Conservation (phyloP, 2,113 vertebrate genomes). For the Cygnus atratus region DNA sequence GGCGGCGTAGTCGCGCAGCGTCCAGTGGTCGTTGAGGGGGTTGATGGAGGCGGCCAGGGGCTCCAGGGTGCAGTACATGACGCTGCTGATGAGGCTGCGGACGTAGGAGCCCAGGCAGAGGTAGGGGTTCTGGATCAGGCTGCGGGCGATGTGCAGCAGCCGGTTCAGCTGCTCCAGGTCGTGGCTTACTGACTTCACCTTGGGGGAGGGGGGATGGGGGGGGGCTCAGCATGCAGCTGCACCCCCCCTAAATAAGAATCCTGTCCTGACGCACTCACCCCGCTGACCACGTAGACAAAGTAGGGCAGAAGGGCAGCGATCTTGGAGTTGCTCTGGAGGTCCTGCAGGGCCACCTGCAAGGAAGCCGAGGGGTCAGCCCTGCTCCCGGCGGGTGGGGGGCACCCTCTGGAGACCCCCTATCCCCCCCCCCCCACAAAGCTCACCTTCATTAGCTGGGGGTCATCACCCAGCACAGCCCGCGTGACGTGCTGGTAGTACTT, state of each 20-base stretch:
- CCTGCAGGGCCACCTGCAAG: slow-evolving; percentile 86
- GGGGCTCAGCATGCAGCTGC: not conserved
- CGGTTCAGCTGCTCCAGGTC: slow-evolving; percentile 91
- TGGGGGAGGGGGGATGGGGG: not conserved
- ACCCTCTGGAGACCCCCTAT: not conserved
- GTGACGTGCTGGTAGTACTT: slow-evolving; percentile 95
- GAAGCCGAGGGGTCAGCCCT: too few species aligned
- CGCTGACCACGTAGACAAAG: slow-evolving; percentile 93
- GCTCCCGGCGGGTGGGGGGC: too few species aligned
- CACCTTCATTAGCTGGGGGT: slow-evolving; percentile 92
- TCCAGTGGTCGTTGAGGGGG: slow-evolving; percentile 97
- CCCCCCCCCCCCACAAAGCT: not conserved
- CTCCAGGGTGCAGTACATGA: slow-evolving; percentile 94
- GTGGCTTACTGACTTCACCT: slow-evolving; percentile 94
- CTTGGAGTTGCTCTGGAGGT: slow-evolving; percentile 92
- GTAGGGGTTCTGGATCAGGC: slow-evolving; percentile 89
- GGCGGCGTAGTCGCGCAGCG: slow-evolving; percentile 88
- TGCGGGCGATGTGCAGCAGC: slow-evolving; percentile 90
- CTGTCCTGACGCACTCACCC: slow-evolving; percentile 72
- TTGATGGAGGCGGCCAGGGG: slow-evolving; percentile 94
- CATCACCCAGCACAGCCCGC: slow-evolving; percentile 88
- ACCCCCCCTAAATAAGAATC: rapidly evolving
- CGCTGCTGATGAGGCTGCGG: slow-evolving; percentile 88
- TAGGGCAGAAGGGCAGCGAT: slow-evolving; percentile 91
- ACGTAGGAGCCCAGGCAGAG: slow-evolving; percentile 90